Evolutionary conservation across 2,113 vertebrate genomes (phyloP), one percentile per base, ranked within the genome.

Genomic region (Pachycephala philippinensis): DNA sequence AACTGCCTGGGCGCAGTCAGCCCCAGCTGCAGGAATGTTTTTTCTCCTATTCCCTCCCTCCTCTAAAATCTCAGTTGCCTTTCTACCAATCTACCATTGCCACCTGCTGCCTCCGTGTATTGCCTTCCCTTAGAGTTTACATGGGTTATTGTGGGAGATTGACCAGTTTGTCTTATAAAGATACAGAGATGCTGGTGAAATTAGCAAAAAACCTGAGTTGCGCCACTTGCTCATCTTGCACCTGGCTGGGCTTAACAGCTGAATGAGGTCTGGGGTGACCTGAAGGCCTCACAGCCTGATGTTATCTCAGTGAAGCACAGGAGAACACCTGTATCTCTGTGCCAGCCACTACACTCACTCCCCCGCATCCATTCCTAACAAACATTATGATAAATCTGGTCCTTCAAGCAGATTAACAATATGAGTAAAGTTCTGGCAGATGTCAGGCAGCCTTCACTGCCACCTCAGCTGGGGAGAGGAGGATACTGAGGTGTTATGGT

Each of bases 1-100:
- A 72, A 1, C 10, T 2, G 1, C 30, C 23, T 8, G 6, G 35
- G 15, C 11, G 42, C 2, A 3, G 42, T 16, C 30, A 69, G 47
- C 10, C 42, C 44, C 28, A 56, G 24, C 26, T 50, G 53, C 33
- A 57, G 22, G 11, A 84, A 61, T 27, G 6, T 11, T 47, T 47
- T 22, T 54, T 20, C 52, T 82, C 20, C 22, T 63, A 10, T 53
- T 92, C 52, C 18, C 42, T 78, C 54, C 15, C 21, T 63, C 35
- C 28, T 87, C 44, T 71, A 50, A 87, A 89, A 70, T 40, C 19
- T 30, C 35, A 28, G 17, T 20, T 75, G 35, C 31, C 30, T 84
- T 75, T 21, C 40, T 82, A 82, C 76, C 2, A 3, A 54, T 56
- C 15, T 31, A 44, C 24, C 13, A 26, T 33, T 66, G 27, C 33